A percentile compares a stretch with the other conserved stretches of the same genome.
Evolutionary conservation across 2,888 invertebrate species (phyloP).

Genomic region (Panzeria rudis): DNA sequence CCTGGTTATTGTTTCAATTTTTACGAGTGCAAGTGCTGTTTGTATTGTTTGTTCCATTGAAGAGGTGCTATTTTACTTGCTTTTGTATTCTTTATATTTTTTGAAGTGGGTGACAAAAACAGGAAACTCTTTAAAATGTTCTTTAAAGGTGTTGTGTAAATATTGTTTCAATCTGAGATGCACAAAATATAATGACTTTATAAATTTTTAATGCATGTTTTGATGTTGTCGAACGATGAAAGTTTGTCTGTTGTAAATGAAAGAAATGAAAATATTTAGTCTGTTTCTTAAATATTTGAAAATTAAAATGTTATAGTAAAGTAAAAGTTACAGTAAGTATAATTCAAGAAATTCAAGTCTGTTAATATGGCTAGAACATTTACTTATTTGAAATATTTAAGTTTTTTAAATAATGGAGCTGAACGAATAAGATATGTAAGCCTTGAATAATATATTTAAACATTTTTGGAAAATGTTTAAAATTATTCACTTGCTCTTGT

Average conservation of each 20-base stretch:
- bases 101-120: conserved; percentile 76
- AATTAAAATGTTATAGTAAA: not conserved
- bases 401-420: too few relatives aligned
- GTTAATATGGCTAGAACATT: too few relatives aligned
- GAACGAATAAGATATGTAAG: too few relatives aligned
- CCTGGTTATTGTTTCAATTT: conserved; percentile 69
- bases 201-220: conserved; percentile 47
- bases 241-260: not conserved
- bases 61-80: conserved; percentile 57
- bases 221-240: conserved; percentile 9
- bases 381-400: too few relatives aligned
- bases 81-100: conserved; percentile 59
- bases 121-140: conserved; percentile 67
- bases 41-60: conserved; percentile 57
- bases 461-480: too few relatives aligned
- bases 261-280: not conserved
- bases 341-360: too few relatives aligned
- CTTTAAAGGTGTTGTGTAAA: conserved; percentile 71
- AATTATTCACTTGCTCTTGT: too few relatives aligned
- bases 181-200: conserved; percentile 53
- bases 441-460: too few relatives aligned
- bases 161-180: conserved; percentile 66
- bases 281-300: not conserved
- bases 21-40: conserved; percentile 67
- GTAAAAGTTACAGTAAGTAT: not conserved